Conservation (phyloP, 2,888 invertebrate genomes). For the Dryomyza anilis region DNA sequence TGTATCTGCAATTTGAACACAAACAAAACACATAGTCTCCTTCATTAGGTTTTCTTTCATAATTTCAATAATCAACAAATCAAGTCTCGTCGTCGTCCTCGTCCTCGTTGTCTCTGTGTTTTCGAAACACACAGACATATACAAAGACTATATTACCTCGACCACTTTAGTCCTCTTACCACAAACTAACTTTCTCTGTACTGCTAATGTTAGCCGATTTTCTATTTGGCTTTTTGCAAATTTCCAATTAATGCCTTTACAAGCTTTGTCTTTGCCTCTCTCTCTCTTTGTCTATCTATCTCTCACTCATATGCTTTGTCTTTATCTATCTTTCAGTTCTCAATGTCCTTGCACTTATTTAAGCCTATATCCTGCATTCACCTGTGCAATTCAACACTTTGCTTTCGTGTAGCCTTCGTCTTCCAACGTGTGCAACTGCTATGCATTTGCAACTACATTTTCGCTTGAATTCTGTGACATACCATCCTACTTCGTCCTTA, state of each 20-base stretch:
- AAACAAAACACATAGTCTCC: no score
- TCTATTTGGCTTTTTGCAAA: conserved; percentile 18
- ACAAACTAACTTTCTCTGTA: background rate
- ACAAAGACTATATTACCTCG: background rate
- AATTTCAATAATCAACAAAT: conserved; percentile 23
- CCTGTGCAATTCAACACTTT: conserved; percentile 21
- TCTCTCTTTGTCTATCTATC: background rate
- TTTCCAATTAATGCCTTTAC: conserved; percentile 11
- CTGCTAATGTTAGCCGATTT: background rate
- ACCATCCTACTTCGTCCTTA: background rate
- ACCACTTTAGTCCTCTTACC: background rate
- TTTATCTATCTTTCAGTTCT: background rate
- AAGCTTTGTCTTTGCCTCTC: background rate
- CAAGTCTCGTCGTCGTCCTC: background rate
- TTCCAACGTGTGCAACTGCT: background rate
- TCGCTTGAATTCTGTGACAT: background rate
- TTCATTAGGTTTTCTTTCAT: conserved; percentile 9
- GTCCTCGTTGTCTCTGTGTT: no score
- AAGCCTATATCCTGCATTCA: background rate
- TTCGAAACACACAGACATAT: no score
- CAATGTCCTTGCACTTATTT: conserved; percentile 5
- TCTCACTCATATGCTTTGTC: background rate
- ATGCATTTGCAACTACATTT: background rate
- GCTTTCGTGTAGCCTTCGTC: background rate
- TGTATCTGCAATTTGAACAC: no score